Evolutionary conservation across 1,140 invertebrate genomes (phyloP).

Genomic region (Ooceraea biroi): DNA sequence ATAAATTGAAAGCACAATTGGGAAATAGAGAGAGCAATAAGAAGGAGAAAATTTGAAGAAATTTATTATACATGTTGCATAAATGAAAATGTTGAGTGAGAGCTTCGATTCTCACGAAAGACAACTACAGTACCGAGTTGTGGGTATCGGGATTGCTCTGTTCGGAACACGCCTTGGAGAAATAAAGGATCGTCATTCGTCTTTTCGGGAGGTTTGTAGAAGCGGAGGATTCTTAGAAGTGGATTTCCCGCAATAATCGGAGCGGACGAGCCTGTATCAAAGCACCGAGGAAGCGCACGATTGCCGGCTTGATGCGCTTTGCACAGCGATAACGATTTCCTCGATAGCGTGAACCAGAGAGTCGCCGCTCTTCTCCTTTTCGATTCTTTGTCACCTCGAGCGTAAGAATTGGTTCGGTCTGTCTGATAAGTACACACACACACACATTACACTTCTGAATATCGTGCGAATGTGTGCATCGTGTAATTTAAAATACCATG

Average conservation of each 20-base stretch:
- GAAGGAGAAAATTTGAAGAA: too few species aligned
- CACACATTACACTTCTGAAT: neutral
- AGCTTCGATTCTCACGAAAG: neutral
- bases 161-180: constrained; percentile 59
- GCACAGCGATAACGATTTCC: constrained; percentile 77
- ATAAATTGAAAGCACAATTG: neutral
- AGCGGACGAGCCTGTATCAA: constrained; percentile 68
- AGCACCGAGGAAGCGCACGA: constrained; percentile 65
- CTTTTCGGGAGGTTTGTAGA: constrained; percentile 66
- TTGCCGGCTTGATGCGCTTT: constrained; percentile 68
- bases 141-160: constrained; percentile 17
- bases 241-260: constrained; percentile 70
- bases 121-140: neutral
- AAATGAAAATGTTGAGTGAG: too few species aligned
- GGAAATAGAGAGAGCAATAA: neutral
- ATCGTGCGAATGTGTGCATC: neutral
- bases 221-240: constrained; percentile 68
- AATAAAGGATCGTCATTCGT: constrained; percentile 71
- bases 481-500: constrained; percentile 11
- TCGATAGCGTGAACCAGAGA: constrained; percentile 58
- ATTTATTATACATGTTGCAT: too few species aligned
- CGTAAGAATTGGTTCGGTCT: neutral
- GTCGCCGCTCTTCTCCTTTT: neutral
- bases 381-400: constrained; percentile 27
- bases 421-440: neutral